Evolutionary conservation across 64 coral and sea anemone genomes (phyloP), one percentile per base, ranked within the genome.

Genomic region (Pachyseris speciosa): DNA sequence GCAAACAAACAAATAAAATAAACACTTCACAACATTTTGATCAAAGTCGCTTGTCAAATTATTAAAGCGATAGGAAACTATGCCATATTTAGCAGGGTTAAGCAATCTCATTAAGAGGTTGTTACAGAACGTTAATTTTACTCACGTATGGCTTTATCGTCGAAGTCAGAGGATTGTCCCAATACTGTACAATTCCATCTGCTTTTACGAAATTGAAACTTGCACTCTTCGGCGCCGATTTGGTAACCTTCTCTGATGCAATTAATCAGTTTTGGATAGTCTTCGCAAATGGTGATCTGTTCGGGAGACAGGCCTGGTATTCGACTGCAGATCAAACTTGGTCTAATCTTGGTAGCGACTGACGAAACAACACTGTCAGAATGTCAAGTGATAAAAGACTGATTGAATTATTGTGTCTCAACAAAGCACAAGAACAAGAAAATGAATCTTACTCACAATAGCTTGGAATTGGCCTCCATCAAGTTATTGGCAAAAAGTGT

Each of bases 171-270:
- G 32, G 60, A 71, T 11, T 73, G 58, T 1, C 73, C 58, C 36
- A 99, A 72, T 1, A 84, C 78, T 37, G 74, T 85, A 65, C 97
- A 99, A 65, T 99, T 90, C 97, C 97, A 99, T 29, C 94, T 67
- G 64, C 75, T 89, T 76, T 99, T 95, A 17, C 97, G 85, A 75
- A 99, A 93, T 72, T 93, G 94, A 51, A 78, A 91, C 74, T 95
- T 89, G 30, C 97, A 99, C 78, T 99, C 97, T 11, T 87, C 45
- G 5, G 95, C 86, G 8, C 83, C 97, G 2, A 89, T 40, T n/a
- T 69, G 34, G 32, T 67, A 84, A 3, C 89, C 89, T 12, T 85
- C 36, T 30, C 65, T 37, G 64, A 92, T 92, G 41, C 78, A 84
- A 11, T 41, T 57, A 12, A 92, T 84, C 2, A 58, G 20, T 24